Conservation (phyloP, 35 echinoderm and acorn worm species). For the Ophiothrix spiculata region DNA sequence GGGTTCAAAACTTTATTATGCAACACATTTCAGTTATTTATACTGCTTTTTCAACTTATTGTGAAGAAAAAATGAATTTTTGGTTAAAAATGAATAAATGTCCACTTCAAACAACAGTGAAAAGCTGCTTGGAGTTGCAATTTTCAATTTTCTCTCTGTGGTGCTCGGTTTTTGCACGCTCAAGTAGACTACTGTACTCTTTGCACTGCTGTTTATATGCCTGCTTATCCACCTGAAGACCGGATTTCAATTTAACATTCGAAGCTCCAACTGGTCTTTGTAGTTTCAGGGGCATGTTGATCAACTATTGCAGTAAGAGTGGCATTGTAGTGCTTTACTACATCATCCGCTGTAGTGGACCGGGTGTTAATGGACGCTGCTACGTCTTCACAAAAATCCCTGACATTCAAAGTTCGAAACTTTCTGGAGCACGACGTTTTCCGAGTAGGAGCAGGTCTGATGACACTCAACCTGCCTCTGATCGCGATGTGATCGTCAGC, state of each 20-base stretch:
- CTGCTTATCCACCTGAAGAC: slow-evolving; percentile 33
- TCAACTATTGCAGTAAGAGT: slow-evolving; percentile 14
- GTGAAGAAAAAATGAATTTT: too few relatives aligned
- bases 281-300: slow-evolving; percentile 12
- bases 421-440: background rate
- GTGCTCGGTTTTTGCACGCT: background rate
- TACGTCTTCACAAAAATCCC: background rate
- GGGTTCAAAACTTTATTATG: too few relatives aligned
- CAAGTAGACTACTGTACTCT: slow-evolving; percentile 4
- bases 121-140: slow-evolving; percentile 38
- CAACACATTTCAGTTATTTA: too few relatives aligned
- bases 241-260: slow-evolving; percentile 18
- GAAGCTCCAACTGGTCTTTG: background rate
- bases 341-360: background rate
- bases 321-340: slow-evolving; percentile 8
- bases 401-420: background rate
- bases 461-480: slow-evolving; percentile 7
- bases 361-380: background rate
- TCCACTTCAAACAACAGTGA: too few relatives aligned
- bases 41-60: too few relatives aligned
- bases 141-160: slow-evolving; percentile 3
- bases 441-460: slow-evolving; percentile 18
- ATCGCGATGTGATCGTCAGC: slow-evolving; percentile 36
- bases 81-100: too few relatives aligned
- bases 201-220: slow-evolving; percentile 27